phyloP scores from a whole-genome alignment of 2,888 invertebrate species.

The Maniola hyperantus region DNA sequence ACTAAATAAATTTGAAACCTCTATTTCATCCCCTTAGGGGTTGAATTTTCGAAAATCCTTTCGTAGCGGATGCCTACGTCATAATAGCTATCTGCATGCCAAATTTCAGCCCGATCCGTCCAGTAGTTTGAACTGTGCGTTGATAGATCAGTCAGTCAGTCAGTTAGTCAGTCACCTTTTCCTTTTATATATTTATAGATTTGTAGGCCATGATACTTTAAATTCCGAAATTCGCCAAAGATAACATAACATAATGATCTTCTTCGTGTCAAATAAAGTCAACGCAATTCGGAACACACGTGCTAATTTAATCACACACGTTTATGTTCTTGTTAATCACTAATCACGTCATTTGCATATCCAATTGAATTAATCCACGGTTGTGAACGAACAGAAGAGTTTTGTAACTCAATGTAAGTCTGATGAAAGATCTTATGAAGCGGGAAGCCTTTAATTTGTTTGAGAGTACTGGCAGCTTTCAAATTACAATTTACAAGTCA shows the following conservation, averaged over 20 bases:
- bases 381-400: constrained; percentile 14
- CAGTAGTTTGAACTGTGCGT: too few species aligned
- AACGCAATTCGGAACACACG: background rate
- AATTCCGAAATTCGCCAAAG: background rate
- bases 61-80: too few species aligned
- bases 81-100: too few species aligned
- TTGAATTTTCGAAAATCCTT: too few species aligned
- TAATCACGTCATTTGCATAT: constrained; percentile 6
- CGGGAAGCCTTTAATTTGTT: constrained; percentile 24
- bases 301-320: background rate
- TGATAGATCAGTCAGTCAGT: too few species aligned
- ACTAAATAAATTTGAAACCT: too few species aligned
- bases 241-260: background rate
- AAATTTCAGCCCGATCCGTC: too few species aligned
- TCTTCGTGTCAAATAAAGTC: background rate
- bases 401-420: constrained; percentile 21
- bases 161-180: too few species aligned
- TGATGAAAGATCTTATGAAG: constrained; percentile 4
- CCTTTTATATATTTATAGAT: too few species aligned
- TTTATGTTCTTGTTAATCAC: background rate
- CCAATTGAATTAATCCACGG: background rate
- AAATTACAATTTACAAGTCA: constrained; percentile 24
- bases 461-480: constrained; percentile 15
- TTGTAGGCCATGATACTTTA: background rate
- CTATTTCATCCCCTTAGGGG: too few species aligned